Evolutionary conservation across 2,797 vertebrate species (phyloP).

Genomic region (Rhinichthys osculus): DNA sequence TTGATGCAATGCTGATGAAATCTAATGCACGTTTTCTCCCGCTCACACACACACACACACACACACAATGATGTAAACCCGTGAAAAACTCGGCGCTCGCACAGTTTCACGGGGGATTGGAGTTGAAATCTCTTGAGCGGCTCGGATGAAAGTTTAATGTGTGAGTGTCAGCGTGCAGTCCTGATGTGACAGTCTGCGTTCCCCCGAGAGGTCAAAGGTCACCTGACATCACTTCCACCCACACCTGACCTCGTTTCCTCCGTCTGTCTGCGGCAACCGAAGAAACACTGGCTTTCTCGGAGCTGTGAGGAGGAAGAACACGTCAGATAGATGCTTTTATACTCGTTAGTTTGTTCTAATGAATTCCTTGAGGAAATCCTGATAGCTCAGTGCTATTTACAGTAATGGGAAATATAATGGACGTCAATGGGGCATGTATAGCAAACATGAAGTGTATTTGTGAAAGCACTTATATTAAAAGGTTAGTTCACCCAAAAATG

Average conservation of each 20-base stretch:
- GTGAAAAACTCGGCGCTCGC: background rate
- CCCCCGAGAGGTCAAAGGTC: slow-evolving; percentile 47
- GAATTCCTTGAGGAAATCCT: background rate
- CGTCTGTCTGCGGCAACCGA: slow-evolving; percentile 19
- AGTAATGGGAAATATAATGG: background rate
- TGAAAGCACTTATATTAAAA: no score
- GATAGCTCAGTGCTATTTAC: background rate
- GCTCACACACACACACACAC: background rate
- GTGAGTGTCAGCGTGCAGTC: slow-evolving; percentile 21
- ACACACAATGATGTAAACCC: slow-evolving; percentile 44
- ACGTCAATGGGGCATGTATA: background rate
- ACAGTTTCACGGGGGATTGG: background rate
- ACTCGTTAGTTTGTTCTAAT: background rate
- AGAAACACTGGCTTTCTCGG: background rate
- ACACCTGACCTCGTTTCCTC: slow-evolving; percentile 35
- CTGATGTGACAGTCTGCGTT: slow-evolving; percentile 44
- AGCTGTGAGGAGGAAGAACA: background rate
- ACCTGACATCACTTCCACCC: slow-evolving; percentile 6
- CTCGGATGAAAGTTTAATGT: slow-evolving; percentile 5
- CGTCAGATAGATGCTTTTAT: background rate
- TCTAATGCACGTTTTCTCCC: background rate
- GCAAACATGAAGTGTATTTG: no score
- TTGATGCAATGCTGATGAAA: slow-evolving; percentile 62
- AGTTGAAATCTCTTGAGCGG: background rate
- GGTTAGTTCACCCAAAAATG: no score